phyloP scores from a whole-genome alignment of 2,888 invertebrate species.

The Dioctria rufipes region DNA sequence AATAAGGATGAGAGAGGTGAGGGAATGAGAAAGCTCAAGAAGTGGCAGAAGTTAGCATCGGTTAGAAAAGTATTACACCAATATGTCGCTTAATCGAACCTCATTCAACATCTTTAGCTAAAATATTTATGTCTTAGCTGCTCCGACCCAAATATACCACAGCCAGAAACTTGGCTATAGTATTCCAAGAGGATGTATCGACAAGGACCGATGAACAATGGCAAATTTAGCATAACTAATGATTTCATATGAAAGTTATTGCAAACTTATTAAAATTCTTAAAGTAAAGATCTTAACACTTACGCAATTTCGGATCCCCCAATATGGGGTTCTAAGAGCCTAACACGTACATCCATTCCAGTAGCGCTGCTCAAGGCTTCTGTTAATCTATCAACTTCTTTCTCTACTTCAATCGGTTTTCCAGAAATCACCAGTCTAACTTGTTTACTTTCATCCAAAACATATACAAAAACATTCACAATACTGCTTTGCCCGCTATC shows the following conservation, averaged over 20 bases:
- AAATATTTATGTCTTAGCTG: too few relatives aligned
- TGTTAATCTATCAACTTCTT: constrained; percentile 80
- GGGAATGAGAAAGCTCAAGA: too few relatives aligned
- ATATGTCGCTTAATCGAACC: too few relatives aligned
- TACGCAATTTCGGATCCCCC: constrained; percentile 72
- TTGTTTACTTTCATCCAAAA: constrained; percentile 86
- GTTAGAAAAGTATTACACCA: too few relatives aligned
- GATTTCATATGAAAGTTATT: neutral
- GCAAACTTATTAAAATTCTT: neutral
- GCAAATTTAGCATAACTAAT: too few relatives aligned
- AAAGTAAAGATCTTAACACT: constrained; percentile 60
- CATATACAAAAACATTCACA: constrained; percentile 89
- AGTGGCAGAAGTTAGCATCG: too few relatives aligned
- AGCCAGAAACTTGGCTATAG: too few relatives aligned
- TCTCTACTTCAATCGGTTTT: constrained; percentile 83
- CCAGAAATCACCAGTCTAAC: constrained; percentile 84
- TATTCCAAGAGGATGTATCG: too few relatives aligned
- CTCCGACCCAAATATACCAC: too few relatives aligned
- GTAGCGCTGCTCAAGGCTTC: constrained; percentile 80
- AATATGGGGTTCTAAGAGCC: constrained; percentile 82
- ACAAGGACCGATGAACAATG: too few relatives aligned
- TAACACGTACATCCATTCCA: constrained; percentile 83
- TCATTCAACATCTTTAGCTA: too few relatives aligned
- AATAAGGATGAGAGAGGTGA: too few relatives aligned
- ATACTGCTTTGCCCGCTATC: constrained; percentile 88